Evolutionary conservation across 2,113 vertebrate species (phyloP).

Genomic region (Siniperca knerii): DNA sequence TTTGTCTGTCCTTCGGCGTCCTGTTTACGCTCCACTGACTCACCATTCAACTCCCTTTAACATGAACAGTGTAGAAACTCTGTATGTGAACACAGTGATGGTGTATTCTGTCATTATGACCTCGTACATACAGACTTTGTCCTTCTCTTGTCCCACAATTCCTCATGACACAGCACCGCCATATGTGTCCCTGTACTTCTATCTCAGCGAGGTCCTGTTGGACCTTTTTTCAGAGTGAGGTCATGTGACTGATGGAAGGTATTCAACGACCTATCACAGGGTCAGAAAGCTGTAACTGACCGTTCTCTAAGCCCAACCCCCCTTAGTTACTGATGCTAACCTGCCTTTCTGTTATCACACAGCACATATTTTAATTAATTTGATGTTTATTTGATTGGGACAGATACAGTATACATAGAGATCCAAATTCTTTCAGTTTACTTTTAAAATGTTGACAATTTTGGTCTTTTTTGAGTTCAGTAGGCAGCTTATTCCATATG

Average conservation of each 20-base stretch:
- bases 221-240: not conserved
- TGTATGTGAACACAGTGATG: not conserved
- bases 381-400: too few relatives aligned
- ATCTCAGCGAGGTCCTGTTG: not conserved
- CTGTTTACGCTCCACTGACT: too few relatives aligned
- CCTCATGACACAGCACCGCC: constrained; percentile 3
- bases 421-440: too few relatives aligned
- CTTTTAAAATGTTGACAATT: too few relatives aligned
- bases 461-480: too few relatives aligned
- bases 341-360: not conserved
- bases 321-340: not conserved
- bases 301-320: not conserved
- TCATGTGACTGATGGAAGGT: not conserved
- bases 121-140: not conserved
- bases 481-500: not conserved
- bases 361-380: not conserved
- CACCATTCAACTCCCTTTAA: too few relatives aligned
- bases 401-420: too few relatives aligned
- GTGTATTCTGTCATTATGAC: not conserved
- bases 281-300: not conserved
- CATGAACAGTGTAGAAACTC: too few relatives aligned
- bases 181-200: not conserved
- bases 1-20: too few relatives aligned
- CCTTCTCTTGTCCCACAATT: not conserved
- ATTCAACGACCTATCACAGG: not conserved